Percentiles rank a stretch among this genome's conserved stretches.
Conservation (phyloP, 1,140 invertebrate genomes). For the Drosophila kohkoa region DNA sequence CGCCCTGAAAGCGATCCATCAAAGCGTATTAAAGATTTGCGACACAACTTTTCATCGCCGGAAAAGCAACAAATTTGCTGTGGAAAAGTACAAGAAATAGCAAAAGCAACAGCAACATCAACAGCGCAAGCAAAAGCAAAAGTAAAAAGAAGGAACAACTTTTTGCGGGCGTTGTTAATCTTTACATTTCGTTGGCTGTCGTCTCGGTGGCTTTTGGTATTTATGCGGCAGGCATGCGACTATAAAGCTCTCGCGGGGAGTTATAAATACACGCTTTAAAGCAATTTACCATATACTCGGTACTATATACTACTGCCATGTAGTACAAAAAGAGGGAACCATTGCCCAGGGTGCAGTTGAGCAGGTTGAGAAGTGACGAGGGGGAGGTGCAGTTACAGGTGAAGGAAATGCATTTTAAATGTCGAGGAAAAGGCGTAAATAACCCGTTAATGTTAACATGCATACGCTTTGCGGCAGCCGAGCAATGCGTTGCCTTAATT, state of each 20-base stretch:
- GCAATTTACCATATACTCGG: conserved; percentile 40
- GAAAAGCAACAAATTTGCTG: conserved; percentile 25
- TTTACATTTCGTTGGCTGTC: conserved; percentile 40
- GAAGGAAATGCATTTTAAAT: conserved; percentile 79
- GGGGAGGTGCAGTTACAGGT: neutral
- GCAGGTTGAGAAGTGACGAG: neutral
- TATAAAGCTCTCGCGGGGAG: conserved; percentile 61
- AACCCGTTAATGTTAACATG: conserved; percentile 77
- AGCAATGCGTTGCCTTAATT: conserved; percentile 71
- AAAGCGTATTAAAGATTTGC: conserved; percentile 32
- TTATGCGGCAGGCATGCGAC: conserved; percentile 52
- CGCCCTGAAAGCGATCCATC: conserved; percentile 17
- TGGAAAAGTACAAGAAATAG: conserved; percentile 10
- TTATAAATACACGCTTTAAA: conserved; percentile 74
- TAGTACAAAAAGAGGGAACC: neutral
- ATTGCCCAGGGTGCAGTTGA: no score
- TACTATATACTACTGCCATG: no score
- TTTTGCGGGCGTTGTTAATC: conserved; percentile 18
- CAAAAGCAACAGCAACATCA: conserved; percentile 8
- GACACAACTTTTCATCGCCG: conserved; percentile 32
- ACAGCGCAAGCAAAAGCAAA: neutral
- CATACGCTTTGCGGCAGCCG: conserved; percentile 27
- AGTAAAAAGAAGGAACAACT: neutral
- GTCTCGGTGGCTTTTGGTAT: conserved; percentile 53
- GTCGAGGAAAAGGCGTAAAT: conserved; percentile 71